Evolutionary conservation across 1,140 invertebrate genomes (phyloP), one percentile per base, ranked within the genome.

Genomic region (Planococcus citri): DNA sequence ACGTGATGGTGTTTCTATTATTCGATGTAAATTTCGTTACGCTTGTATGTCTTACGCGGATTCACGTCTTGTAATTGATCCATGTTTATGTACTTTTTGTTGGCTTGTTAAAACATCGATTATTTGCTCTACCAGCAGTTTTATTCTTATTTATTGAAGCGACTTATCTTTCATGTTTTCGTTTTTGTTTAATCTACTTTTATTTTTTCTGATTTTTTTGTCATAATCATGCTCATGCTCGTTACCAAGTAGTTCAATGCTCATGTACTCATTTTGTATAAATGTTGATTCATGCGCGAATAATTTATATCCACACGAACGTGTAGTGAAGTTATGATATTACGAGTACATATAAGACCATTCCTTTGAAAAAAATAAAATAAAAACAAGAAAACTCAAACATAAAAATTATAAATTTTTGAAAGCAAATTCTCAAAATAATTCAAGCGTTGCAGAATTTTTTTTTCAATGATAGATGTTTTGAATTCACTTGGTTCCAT

Each of bases 1-100:
- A 64, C 60, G 60, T 64, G 60, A 64, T 64, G 60, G 60, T 27
- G 60, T 64, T 64, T 27, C 20, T 21, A 64, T 64, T 64, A 64
- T 64, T 64, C 25, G 2, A 64, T 64, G 60, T 27, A 64, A 64
- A 64, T 64, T 64, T 64, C 10, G 21, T 64, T 51, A 51, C 41
- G 41, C 41, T 51, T 51, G 41, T 51, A 17, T 20, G 41, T 51
- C 41, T 51, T 51, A 51, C 41, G n/a, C n/a, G 6, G 10, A 51
- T 51, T 51, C 41, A 20, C n/a, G n/a, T 51, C 41, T 51, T 51
- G 41, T 51, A 51, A 51, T 51, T 51, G 41, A 51, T 51, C 10
- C n/a, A 17, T 3, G 3, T 51, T 51, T 51, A 17, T n/a, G 2
- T 6, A 51, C 41, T 51, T 51, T 51, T 51, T 51, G 41, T 51